Conservation (phyloP, 2,797 vertebrate species). For the Oreonectes daqikongensis region DNA sequence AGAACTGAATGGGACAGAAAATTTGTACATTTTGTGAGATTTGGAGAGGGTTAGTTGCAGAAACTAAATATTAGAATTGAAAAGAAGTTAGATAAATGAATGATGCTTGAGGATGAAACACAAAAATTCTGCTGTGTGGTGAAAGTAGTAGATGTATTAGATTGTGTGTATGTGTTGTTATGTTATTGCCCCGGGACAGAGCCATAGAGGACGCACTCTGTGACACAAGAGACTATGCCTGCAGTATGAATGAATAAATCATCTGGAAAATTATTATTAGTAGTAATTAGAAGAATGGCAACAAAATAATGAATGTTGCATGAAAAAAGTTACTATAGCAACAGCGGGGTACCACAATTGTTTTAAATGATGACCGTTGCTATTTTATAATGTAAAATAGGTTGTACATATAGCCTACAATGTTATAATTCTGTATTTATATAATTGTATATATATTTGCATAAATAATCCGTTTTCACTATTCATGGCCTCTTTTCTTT, state of each 20-base stretch:
- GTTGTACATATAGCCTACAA: too few species aligned
- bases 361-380: too few species aligned
- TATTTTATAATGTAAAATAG: too few species aligned
- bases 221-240: conserved; percentile 30
- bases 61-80: background rate
- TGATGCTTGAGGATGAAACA: background rate
- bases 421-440: too few species aligned
- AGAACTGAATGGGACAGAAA: background rate
- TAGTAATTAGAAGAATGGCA: too few species aligned
- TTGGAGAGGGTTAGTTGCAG: background rate
- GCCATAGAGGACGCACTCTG: conserved; percentile 33
- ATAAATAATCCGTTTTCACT: background rate
- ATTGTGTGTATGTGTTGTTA: conserved; percentile 25
- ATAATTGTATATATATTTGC: background rate
- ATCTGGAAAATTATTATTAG: background rate
- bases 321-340: too few species aligned
- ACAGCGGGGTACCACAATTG: too few species aligned
- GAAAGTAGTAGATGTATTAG: background rate
- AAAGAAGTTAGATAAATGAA: background rate
- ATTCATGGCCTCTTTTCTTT: background rate
- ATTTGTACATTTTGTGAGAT: conserved; percentile 8
- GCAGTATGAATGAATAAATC: background rate
- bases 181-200: conserved; percentile 47
- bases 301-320: background rate
- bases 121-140: conserved; percentile 25